Percentiles rank a stretch among this genome's conserved stretches.
These are phyloP conservation scores for Cydia pomonella DNA, from an alignment of 1,140 invertebrate genomes.

Conservation along the genomic window DNA sequence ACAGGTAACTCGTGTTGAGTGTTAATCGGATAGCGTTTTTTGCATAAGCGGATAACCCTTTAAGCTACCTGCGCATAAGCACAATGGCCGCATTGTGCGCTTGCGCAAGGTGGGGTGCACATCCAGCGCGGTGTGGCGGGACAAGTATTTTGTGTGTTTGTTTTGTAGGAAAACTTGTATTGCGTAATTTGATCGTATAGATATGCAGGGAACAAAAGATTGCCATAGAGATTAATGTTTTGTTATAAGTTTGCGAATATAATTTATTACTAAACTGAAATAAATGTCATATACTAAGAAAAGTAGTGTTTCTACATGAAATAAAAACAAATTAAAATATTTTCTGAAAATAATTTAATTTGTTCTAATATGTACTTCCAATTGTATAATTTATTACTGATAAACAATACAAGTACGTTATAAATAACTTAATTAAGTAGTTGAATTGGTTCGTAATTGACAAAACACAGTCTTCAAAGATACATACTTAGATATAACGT, in stretches of 20 bases:
- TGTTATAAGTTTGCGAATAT: not conserved
- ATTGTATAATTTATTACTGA: too few species aligned
- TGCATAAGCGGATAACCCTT: slow-evolving; percentile 80
- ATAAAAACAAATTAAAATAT: too few species aligned
- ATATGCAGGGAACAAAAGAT: not conserved
- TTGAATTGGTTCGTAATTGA: too few species aligned
- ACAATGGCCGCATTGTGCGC: slow-evolving; percentile 63
- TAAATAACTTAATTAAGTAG: too few species aligned
- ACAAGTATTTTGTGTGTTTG: slow-evolving; percentile 43
- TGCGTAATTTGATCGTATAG: slow-evolving; percentile 5
- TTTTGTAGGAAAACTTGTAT: slow-evolving; percentile 35
- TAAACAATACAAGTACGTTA: too few species aligned
- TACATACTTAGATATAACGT: too few species aligned
- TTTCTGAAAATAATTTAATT: too few species aligned
- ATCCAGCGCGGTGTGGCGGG: slow-evolving; percentile 33
- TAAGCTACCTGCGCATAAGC: slow-evolving; percentile 59
- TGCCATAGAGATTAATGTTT: slow-evolving; percentile 1
- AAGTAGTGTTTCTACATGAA: too few species aligned
- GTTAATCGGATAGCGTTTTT: slow-evolving; percentile 78
- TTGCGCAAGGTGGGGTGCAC: slow-evolving; percentile 58
- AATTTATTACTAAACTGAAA: too few species aligned
- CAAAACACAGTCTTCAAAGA: too few species aligned
- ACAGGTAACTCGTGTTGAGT: slow-evolving; percentile 61
- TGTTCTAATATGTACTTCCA: too few species aligned
- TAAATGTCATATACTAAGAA: too few species aligned